Evolutionary conservation across 2,113 vertebrate genomes (phyloP).

Genomic region (Malurus alboscapulatus): DNA sequence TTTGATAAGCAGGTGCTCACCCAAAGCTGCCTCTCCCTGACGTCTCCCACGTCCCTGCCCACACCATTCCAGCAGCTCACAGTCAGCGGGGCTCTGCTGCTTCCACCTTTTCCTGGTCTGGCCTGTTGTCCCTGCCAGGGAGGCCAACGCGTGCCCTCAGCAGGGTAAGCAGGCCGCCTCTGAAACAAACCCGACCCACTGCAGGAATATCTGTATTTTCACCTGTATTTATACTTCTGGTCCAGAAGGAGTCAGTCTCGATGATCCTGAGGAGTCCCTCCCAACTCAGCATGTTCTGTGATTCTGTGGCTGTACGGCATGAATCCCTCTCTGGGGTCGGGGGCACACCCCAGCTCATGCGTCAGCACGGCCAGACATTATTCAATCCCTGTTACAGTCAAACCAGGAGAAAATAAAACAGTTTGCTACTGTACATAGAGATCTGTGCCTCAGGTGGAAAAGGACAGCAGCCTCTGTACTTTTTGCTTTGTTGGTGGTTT

Average conservation of each 20-base stretch:
- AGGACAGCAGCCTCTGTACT: neutral
- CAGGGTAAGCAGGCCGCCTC: neutral
- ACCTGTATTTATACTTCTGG: neutral
- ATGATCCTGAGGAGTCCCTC: neutral
- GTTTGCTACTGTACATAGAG: neutral
- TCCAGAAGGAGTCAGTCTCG: neutral
- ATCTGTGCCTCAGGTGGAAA: neutral
- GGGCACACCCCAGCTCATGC: neutral
- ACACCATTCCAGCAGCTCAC: neutral
- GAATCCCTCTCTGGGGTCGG: neutral
- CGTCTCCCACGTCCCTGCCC: neutral
- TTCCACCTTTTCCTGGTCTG: neutral
- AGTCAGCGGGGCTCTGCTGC: neutral
- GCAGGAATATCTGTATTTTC: neutral
- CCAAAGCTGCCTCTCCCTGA: neutral
- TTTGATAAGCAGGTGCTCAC: neutral
- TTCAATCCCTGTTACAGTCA: neutral
- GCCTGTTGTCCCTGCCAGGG: neutral
- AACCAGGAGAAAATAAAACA: neutral
- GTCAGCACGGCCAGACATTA: neutral
- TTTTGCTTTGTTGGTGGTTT: neutral
- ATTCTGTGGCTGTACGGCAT: neutral
- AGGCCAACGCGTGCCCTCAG: fast-evolving
- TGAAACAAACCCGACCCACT: neutral
- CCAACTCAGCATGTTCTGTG: too few relatives aligned